These are phyloP conservation scores for Hypomesus transpacificus DNA, from an alignment of 2,113 vertebrate species.

Conservation along the genomic window DNA sequence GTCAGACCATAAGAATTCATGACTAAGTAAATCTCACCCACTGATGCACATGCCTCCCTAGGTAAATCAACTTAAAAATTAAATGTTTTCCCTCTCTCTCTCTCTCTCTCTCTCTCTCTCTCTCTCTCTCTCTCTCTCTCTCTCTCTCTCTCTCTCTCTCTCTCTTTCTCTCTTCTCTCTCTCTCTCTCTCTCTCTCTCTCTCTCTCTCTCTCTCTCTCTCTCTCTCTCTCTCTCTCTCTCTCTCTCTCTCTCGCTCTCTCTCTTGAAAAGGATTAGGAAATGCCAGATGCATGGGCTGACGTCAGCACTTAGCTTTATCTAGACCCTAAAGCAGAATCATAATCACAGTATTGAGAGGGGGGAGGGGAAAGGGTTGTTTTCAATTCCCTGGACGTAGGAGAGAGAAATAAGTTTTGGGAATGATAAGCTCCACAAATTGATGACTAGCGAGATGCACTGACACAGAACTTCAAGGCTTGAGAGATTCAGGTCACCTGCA, in stretches of 20 bases:
- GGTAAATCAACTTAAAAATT: slow-evolving; percentile 18
- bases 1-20: slow-evolving; percentile 6
- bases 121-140: too few relatives aligned
- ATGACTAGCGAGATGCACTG: slow-evolving; percentile 61
- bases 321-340: slow-evolving; percentile 44
- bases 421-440: slow-evolving; percentile 61
- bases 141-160: too few relatives aligned
- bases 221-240: too few relatives aligned
- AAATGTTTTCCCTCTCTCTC: slow-evolving; percentile 10
- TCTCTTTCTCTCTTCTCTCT: not conserved
- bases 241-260: not conserved
- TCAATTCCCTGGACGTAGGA: slow-evolving; percentile 51
- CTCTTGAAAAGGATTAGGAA: slow-evolving; percentile 43
- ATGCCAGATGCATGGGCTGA: slow-evolving; percentile 43
- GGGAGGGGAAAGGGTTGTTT: slow-evolving; percentile 25
- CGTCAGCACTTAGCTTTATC: slow-evolving; percentile 61
- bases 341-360: slow-evolving; percentile 37
- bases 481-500: slow-evolving; percentile 64
- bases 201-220: too few relatives aligned
- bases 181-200: too few relatives aligned
- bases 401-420: slow-evolving; percentile 47
- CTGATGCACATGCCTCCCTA: not conserved
- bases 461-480: slow-evolving; percentile 62
- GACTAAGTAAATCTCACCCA: slow-evolving; percentile 15
- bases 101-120: not conserved